phyloP scores from a whole-genome alignment of 2,797 vertebrate genomes.

The Enteromius fasciolatus region DNA sequence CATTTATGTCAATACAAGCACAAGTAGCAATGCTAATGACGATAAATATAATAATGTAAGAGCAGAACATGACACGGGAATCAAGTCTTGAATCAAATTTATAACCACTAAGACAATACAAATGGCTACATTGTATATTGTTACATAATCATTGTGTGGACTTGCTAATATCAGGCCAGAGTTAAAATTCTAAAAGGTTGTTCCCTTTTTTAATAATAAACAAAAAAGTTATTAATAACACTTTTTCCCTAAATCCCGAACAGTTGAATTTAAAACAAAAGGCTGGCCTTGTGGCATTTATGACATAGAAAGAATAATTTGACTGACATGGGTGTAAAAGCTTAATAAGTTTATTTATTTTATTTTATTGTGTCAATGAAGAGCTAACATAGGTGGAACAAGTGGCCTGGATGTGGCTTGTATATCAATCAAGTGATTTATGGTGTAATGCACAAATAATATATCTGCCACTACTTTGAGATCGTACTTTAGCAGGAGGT shows the following conservation, averaged over 20 bases:
- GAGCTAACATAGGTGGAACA: slow-evolving; percentile 59
- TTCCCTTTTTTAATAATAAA: slow-evolving; percentile 59
- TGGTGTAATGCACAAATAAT: slow-evolving; percentile 57
- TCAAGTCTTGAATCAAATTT: slow-evolving; percentile 28
- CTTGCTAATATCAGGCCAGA: slow-evolving; percentile 59
- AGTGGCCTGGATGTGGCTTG: slow-evolving; percentile 53
- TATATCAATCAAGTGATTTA: slow-evolving; percentile 54
- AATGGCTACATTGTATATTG: slow-evolving; percentile 25
- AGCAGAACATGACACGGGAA: slow-evolving; percentile 16
- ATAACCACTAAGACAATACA: background rate
- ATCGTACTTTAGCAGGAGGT: slow-evolving; percentile 46
- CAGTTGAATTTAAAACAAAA: slow-evolving; percentile 22
- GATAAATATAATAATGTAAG: slow-evolving; percentile 1
- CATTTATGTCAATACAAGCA: slow-evolving; percentile 56
- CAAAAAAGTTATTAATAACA: slow-evolving; percentile 20
- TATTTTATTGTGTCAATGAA: slow-evolving; percentile 55
- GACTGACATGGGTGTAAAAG: slow-evolving; percentile 57
- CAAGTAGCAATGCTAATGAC: slow-evolving; percentile 43
- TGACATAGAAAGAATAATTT: slow-evolving; percentile 43
- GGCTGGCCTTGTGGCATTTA: slow-evolving; percentile 59
- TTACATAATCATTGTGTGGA: slow-evolving; percentile 52
- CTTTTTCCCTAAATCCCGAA: slow-evolving; percentile 22
- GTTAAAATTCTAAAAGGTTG: slow-evolving; percentile 67
- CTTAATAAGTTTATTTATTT: slow-evolving; percentile 64
- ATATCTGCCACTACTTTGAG: slow-evolving; percentile 51